Base-by-base conservation (phyloP, 1,140 invertebrate species). In the Andrena cerasifolii region DNA sequence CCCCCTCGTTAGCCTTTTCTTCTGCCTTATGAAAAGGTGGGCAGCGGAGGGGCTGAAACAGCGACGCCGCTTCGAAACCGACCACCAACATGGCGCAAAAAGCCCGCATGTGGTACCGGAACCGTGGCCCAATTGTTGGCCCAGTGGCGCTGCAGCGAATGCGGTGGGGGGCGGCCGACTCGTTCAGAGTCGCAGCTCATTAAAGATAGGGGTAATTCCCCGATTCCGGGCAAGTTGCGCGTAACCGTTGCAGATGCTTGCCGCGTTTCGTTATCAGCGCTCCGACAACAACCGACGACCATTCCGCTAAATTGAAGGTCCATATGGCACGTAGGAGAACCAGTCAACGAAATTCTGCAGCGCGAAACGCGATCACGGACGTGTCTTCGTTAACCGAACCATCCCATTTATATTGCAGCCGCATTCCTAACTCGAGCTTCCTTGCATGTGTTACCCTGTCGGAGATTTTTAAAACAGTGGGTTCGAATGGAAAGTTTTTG, bases 191-290 rank as follows among this genome's bases (percentile, higher is more conserved):
- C 63, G 33, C 43, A 53, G 31, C 70, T 83, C 68, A 82, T 76
- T 84, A 70, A 31, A 70, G 56, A 65, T 58, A 58, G 10, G 63
- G 47, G 61, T 65, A 56, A 82, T 84, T 80, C 67, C 40, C n/a
- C 47, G 28, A 49, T 72, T 49, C 28, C 24, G 28, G 21, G 59
- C 58, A 61, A 82, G 58, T 77, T 59, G 61, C 59, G 31, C 56
- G 58, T 75, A n/a, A 61, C 61, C 71, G 47, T 63, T 74, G 77
- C 67, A 63, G 58, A 28, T 74, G 63, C 18, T 26, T 43, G 36
- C 51, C 43, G 51, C 26, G 49, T 70, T 75, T 45, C 53, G 45
- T 76, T 83, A 68, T 76, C 47, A 54, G 49, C 47, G n/a, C 31
- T 36, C 18, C 18, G 24, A 65, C 45, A 36, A 16, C 7, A 62